phyloP scores from a whole-genome alignment of 2,797 vertebrate genomes.

The Mycteria americana region DNA sequence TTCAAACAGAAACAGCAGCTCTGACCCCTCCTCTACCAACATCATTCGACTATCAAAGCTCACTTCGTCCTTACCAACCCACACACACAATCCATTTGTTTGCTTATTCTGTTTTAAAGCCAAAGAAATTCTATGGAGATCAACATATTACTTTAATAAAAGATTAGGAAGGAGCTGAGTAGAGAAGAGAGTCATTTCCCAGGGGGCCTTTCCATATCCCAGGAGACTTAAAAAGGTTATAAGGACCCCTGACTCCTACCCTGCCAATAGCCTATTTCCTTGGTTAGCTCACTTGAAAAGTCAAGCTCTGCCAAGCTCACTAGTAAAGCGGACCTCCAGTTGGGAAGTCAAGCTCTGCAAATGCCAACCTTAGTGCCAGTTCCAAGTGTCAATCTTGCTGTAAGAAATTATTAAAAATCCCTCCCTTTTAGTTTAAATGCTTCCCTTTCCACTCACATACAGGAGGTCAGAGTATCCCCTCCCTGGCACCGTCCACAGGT shows the following conservation, averaged over 20 bases:
- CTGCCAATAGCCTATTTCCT: not conserved
- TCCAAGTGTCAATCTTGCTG: not conserved
- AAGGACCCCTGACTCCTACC: not conserved
- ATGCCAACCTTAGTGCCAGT: not conserved
- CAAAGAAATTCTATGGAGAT: not conserved
- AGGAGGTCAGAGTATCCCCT: not conserved
- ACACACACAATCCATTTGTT: not conserved
- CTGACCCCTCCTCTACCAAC: not conserved
- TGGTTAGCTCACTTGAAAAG: not conserved
- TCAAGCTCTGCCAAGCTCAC: not conserved
- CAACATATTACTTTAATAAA: not conserved
- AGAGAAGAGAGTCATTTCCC: not conserved
- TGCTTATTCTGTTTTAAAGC: not conserved
- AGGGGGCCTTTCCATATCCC: not conserved
- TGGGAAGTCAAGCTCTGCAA: not conserved
- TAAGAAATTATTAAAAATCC: not conserved
- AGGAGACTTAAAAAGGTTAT: not conserved
- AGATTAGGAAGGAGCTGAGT: not conserved
- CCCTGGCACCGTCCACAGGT: not conserved
- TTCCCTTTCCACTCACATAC: not conserved
- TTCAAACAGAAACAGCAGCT: not conserved
- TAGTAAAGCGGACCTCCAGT: not conserved
- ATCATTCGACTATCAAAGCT: not conserved
- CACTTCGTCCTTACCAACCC: not conserved
- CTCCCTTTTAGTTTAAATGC: not conserved